phyloP scores from a whole-genome alignment of 1,140 invertebrate genomes.

The Calosoma granatense region DNA sequence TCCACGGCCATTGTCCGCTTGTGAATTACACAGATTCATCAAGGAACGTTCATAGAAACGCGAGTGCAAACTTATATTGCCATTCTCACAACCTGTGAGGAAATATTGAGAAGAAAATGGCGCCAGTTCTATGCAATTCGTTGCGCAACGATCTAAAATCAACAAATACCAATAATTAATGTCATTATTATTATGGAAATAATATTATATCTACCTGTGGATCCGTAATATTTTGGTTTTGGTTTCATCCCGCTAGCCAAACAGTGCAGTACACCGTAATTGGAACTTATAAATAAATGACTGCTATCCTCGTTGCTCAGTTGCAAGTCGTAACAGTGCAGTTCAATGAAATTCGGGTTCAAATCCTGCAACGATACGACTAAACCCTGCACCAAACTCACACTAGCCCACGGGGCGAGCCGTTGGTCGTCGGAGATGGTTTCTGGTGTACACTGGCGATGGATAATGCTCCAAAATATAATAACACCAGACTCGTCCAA shows the following conservation, averaged over 20 bases:
- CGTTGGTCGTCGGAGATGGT: conserved; percentile 14
- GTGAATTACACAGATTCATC: conserved; percentile 24
- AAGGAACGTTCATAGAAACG: conserved; percentile 22
- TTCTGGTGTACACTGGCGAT: conserved; percentile 11
- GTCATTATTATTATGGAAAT: too few species aligned
- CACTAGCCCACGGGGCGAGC: conserved; percentile 13
- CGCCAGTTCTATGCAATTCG: conserved; percentile 22
- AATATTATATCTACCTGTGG: conserved; percentile 11
- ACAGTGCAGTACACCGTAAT: conserved; percentile 29
- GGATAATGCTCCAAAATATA: conserved; percentile 26
- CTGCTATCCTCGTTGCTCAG: conserved; percentile 21
- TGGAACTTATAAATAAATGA: conserved; percentile 28
- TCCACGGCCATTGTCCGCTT: conserved; percentile 18
- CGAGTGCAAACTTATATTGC: conserved; percentile 26
- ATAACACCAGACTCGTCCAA: conserved; percentile 26
- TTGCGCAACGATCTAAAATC: conserved; percentile 15
- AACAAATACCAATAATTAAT: too few species aligned
- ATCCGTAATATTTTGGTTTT: conserved; percentile 21
- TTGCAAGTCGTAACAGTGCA: conserved; percentile 27
- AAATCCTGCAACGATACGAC: conserved; percentile 19
- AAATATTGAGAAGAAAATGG: conserved; percentile 28
- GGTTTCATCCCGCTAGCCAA: conserved; percentile 21
- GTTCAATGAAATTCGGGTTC: conserved; percentile 22
- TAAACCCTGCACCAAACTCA: conserved; percentile 20
- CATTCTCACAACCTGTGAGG: conserved; percentile 26